Evolutionary conservation across 2,888 invertebrate genomes (phyloP), one percentile per base, ranked within the genome.

Genomic region (Acanthococcus lagerstroemiae): DNA sequence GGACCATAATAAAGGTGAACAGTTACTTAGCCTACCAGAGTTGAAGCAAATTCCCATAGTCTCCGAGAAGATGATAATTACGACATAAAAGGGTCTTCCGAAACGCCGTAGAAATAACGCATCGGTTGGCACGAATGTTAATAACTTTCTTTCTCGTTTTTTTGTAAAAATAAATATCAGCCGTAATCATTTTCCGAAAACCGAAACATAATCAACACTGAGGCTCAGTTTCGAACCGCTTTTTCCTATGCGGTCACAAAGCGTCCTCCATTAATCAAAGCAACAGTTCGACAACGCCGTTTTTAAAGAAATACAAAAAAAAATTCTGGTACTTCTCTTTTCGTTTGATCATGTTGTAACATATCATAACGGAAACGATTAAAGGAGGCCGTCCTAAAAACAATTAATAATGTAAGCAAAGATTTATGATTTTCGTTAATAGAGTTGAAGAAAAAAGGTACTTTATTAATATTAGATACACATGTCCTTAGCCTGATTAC

Each of bases 11-110:
- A n/a, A n/a, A n/a, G n/a, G n/a, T n/a, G n/a, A n/a, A n/a, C n/a
- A n/a, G n/a, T n/a, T n/a, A n/a, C n/a, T n/a, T 22, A 52, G 22
- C 75, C 73, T 70, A 79, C 79, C 78, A 75, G 78, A 78, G 76
- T 78, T 78, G 76, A 79, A 76, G 76, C 79, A 79, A 76, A 77
- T 79, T 77, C 79, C 79, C 79, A 70, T 70, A 69, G 68, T 70
- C n/a, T n/a, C n/a, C n/a, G n/a, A n/a, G n/a, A n/a, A n/a, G n/a
- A n/a, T n/a, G n/a, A n/a, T n/a, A n/a, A n/a, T n/a, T n/a, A n/a
- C n/a, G n/a, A n/a, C n/a, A n/a, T n/a, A n/a, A n/a, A n/a, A n/a
- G n/a, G n/a, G n/a, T n/a, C n/a, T n/a, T n/a, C n/a, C n/a, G n/a
- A n/a, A n/a, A n/a, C n/a, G n/a, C n/a, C n/a, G n/a, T n/a, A n/a